phyloP scores from a whole-genome alignment of 2,888 invertebrate genomes.

The Coenonympha arcania region DNA sequence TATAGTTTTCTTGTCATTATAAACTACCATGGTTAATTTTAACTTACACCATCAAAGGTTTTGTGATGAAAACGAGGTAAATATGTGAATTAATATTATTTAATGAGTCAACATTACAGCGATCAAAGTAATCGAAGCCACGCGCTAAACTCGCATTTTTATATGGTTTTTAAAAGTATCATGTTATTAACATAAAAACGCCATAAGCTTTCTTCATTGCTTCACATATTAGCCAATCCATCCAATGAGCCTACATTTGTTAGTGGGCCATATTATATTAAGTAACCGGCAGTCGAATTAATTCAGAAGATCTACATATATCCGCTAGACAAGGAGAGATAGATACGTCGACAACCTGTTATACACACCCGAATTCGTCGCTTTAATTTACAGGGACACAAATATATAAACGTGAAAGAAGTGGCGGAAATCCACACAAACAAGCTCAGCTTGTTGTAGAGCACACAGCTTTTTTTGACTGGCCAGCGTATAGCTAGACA shows the following conservation, averaged over 20 bases:
- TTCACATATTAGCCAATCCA: conserved; percentile 34
- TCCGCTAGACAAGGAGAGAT: conserved; percentile 64
- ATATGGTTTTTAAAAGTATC: not conserved
- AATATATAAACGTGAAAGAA: conserved; percentile 69
- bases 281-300: conserved; percentile 56
- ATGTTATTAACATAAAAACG: conserved; percentile 7
- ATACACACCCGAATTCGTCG: conserved; percentile 26
- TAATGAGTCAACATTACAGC: not conserved
- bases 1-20: too few relatives aligned
- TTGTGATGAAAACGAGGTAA: too few relatives aligned
- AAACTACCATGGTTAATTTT: too few relatives aligned
- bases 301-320: conserved; percentile 48
- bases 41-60: too few relatives aligned
- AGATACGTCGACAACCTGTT: conserved; percentile 20
- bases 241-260: conserved; percentile 37
- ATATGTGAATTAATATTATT: not conserved
- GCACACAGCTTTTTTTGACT: conserved; percentile 52
- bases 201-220: conserved; percentile 11
- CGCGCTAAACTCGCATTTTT: not conserved
- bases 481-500: conserved; percentile 71
- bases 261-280: conserved; percentile 39
- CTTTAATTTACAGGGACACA: conserved; percentile 43
- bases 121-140: not conserved
- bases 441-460: conserved; percentile 59
- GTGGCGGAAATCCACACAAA: conserved; percentile 52